Percentiles rank a stretch among this genome's conserved stretches.
Conservation (phyloP, 2,797 vertebrate genomes). For the Monodelphis domestica region DNA sequence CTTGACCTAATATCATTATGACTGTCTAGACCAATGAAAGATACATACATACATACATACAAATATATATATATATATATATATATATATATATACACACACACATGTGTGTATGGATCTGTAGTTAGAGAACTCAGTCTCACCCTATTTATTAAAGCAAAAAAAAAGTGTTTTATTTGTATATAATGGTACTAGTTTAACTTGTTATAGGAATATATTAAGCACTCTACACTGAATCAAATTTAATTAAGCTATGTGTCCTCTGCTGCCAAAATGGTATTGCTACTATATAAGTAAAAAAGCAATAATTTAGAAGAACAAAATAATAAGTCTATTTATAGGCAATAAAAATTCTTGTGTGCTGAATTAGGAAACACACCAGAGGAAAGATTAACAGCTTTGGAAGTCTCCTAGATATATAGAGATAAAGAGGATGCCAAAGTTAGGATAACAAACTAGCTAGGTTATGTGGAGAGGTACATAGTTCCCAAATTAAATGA, state of each 20-base stretch:
- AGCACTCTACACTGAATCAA: constrained; percentile 30
- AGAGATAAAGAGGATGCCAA: not conserved
- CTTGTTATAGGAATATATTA: constrained; percentile 50
- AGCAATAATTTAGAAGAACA: constrained; percentile 56
- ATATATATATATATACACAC: too few species aligned
- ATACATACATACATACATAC: too few species aligned
- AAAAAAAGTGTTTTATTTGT: constrained; percentile 21
- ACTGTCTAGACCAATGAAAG: not conserved
- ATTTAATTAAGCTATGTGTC: constrained; percentile 42
- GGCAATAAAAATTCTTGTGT: not conserved
- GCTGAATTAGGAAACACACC: not conserved
- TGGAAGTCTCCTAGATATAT: constrained; percentile 18
- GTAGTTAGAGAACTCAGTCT: constrained; percentile 3
- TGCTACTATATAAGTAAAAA: constrained; percentile 10
- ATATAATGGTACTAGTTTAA: constrained; percentile 33
- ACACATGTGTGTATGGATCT: too few species aligned
- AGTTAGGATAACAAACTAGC: constrained; percentile 3
- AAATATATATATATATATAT: too few species aligned
- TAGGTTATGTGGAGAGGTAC: not conserved
- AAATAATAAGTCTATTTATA: constrained; percentile 49
- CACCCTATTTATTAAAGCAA: constrained; percentile 22
- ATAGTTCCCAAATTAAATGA: not conserved
- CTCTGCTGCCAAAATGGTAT: not conserved
- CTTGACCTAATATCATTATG: not conserved
- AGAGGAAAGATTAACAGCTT: constrained; percentile 23